A percentile compares a stretch with the other conserved stretches of the same genome.
phyloP scores from a whole-genome alignment of 2,113 vertebrate genomes.

The Hypocryptadius cinnamomeus region DNA sequence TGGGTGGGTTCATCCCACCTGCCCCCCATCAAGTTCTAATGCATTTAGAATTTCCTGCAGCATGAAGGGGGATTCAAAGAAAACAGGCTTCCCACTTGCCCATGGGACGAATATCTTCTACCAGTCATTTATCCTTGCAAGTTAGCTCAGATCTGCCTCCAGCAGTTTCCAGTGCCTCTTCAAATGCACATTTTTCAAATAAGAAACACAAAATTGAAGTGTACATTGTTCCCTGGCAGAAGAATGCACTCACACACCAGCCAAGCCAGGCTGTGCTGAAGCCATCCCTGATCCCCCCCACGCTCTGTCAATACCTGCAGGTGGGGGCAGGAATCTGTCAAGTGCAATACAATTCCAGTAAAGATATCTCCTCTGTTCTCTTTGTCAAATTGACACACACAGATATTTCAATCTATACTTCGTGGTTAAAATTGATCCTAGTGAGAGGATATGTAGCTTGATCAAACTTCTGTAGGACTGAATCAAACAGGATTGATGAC shows the following conservation, averaged over 20 bases:
- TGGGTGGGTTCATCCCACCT: not conserved
- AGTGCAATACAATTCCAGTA: slow-evolving; percentile 13
- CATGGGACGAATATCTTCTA: not conserved
- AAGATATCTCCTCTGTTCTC: slow-evolving; percentile 31
- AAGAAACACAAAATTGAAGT: not conserved
- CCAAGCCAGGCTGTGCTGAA: not conserved
- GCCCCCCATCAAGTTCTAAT: not conserved
- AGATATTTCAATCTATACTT: slow-evolving; percentile 48
- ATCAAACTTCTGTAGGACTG: slow-evolving; percentile 32
- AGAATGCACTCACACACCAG: not conserved
- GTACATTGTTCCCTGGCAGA: not conserved
- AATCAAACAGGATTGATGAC: slow-evolving; percentile 35
- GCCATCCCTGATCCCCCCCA: not conserved
- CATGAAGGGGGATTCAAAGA: not conserved
- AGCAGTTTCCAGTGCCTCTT: not conserved
- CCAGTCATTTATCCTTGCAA: not conserved
- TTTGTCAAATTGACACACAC: slow-evolving; percentile 37
- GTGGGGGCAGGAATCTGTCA: not conserved
- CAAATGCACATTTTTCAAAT: not conserved
- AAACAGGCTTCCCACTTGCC: not conserved
- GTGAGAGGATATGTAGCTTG: slow-evolving; percentile 32
- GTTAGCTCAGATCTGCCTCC: not conserved
- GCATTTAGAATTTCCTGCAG: not conserved
- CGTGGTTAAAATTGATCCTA: slow-evolving; percentile 40
- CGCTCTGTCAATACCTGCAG: not conserved